Conservation (phyloP, 1,140 invertebrate genomes). For the Drosophila sp. region DNA sequence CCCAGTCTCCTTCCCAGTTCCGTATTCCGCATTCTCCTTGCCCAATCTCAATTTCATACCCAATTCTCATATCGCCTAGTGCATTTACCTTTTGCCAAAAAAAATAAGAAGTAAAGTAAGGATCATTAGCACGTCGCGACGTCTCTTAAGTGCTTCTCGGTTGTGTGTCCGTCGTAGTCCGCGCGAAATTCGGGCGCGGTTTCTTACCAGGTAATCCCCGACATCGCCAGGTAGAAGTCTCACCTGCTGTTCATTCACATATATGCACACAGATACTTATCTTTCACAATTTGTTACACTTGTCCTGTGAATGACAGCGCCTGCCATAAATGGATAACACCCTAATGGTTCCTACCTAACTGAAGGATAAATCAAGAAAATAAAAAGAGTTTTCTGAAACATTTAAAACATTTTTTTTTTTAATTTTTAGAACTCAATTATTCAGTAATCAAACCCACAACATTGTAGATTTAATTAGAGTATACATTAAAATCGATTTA, state of each 20-base stretch:
- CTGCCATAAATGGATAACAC: constrained; percentile 19
- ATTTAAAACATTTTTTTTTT: not conserved
- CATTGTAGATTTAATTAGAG: no score
- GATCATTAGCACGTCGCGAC: constrained; percentile 80
- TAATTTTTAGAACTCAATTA: not conserved
- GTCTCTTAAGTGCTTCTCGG: constrained; percentile 62
- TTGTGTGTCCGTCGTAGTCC: constrained; percentile 1
- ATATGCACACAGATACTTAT: constrained; percentile 23
- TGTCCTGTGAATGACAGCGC: constrained; percentile 28
- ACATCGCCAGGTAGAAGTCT: constrained; percentile 44
- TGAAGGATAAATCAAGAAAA: not conserved
- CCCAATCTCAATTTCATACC: not conserved
- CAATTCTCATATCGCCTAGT: constrained; percentile 16
- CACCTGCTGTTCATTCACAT: constrained; percentile 66
- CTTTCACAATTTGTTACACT: constrained; percentile 70
- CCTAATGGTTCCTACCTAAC: not conserved
- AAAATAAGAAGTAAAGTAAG: constrained; percentile 23
- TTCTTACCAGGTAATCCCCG: constrained; percentile 24
- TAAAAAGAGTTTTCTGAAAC: not conserved
- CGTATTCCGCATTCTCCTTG: constrained; percentile 1
- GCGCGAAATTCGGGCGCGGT: constrained; percentile 23
- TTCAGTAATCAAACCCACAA: not conserved
- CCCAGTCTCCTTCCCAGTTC: constrained; percentile 15
- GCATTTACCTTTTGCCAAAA: constrained; percentile 45
- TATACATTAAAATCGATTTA: no score